Conservation (phyloP, 2,797 vertebrate species). For the Pseudopleuronectes americanus region DNA sequence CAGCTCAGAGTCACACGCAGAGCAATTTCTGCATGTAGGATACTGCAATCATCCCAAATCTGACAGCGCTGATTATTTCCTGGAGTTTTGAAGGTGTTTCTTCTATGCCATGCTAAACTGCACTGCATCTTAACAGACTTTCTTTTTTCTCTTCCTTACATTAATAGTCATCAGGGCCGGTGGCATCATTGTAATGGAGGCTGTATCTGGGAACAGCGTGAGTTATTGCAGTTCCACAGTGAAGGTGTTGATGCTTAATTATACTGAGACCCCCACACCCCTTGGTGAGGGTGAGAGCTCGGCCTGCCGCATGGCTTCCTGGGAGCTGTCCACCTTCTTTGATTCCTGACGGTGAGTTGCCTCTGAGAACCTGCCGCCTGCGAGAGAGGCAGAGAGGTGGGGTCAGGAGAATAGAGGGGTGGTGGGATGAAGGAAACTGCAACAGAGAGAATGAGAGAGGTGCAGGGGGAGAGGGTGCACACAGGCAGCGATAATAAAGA, state of each 20-base stretch:
- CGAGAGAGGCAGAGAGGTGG: constrained; percentile 28
- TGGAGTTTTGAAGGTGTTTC: constrained; percentile 42
- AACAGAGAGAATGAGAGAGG: constrained; percentile 6
- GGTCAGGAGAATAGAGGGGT: constrained; percentile 11
- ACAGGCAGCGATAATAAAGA: constrained; percentile 16
- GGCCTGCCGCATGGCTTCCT: constrained; percentile 45
- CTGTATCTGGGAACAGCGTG: constrained; percentile 45
- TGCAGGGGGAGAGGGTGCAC: constrained; percentile 1
- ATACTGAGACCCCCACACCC: constrained; percentile 42
- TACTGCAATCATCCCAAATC: constrained; percentile 41
- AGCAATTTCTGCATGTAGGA: constrained; percentile 30
- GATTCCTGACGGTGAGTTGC: constrained; percentile 60
- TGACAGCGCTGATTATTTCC: constrained; percentile 41
- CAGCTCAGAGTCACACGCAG: constrained; percentile 20
- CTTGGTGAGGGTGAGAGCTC: constrained; percentile 25
- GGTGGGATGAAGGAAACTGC: not conserved
- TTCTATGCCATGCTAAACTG: constrained; percentile 44
- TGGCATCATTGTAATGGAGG: constrained; percentile 50
- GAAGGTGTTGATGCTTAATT: constrained; percentile 68
- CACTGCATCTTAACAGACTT: constrained; percentile 8
- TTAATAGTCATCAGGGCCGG: constrained; percentile 48
- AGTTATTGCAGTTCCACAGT: constrained; percentile 48
- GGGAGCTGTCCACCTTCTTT: constrained; percentile 63
- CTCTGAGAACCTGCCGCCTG: constrained; percentile 34
- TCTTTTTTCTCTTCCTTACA: constrained; percentile 2